phyloP scores from a whole-genome alignment of 2,113 vertebrate species.

The Bufo gargarizans region DNA sequence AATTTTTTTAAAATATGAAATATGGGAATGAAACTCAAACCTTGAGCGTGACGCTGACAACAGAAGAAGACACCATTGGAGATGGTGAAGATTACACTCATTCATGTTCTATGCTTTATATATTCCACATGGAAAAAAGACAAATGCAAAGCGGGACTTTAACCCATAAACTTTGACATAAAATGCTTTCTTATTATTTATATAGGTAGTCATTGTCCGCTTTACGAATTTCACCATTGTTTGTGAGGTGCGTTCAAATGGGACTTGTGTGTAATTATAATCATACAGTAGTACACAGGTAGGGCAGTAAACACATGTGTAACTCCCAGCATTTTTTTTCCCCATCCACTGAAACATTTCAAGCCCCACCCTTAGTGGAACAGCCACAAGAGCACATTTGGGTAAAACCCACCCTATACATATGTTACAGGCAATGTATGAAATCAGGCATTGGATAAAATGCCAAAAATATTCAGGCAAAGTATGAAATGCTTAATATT shows the following conservation, averaged over 20 bases:
- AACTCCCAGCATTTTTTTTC: neutral
- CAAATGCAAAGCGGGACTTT: slow-evolving; percentile 21
- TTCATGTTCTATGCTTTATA: neutral
- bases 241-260: too few relatives aligned
- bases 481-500: too few relatives aligned
- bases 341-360: neutral
- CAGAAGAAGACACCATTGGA: neutral
- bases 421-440: too few relatives aligned
- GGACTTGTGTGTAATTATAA: neutral
- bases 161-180: neutral
- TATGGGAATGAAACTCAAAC: neutral
- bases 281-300: neutral
- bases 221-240: neutral
- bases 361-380: neutral
- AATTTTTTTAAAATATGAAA: neutral
- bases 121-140: neutral
- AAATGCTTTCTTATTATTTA: neutral
- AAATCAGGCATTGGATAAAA: too few relatives aligned
- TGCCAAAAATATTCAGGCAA: too few relatives aligned
- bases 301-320: neutral
- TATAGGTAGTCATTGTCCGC: slow-evolving; percentile 1
- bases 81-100: neutral
- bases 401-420: too few relatives aligned
- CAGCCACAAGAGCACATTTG: too few relatives aligned
- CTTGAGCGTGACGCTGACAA: neutral